These are phyloP conservation scores for Sialia sialis DNA, from an alignment of 2,113 vertebrate species.

Conservation along the genomic window DNA sequence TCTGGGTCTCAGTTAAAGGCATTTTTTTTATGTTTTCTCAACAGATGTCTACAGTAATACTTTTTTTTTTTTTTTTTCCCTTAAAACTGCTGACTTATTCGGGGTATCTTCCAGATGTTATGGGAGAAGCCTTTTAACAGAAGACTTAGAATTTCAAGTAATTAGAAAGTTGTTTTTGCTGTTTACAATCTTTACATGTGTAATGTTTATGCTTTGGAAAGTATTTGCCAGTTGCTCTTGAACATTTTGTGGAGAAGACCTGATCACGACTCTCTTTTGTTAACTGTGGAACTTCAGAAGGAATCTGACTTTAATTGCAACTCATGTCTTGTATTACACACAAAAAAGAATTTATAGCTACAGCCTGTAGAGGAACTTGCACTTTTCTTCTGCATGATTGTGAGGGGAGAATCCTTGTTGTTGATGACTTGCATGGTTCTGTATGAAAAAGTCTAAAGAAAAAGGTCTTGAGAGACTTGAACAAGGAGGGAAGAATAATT, in stretches of 20 bases:
- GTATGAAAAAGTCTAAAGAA: not conserved
- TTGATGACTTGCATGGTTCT: not conserved
- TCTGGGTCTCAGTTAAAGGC: not conserved
- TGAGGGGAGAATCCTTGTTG: not conserved
- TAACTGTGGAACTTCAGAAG: not conserved
- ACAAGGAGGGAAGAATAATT: not conserved
- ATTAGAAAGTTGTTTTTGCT: not conserved
- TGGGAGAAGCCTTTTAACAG: not conserved
- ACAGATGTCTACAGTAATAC: not conserved
- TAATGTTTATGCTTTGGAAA: not conserved
- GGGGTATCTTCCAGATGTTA: not conserved
- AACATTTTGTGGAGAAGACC: not conserved
- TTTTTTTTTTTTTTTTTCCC: not conserved
- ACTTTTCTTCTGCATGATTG: not conserved
- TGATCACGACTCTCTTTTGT: accelerated
- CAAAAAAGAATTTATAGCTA: not conserved
- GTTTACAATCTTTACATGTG: not conserved
- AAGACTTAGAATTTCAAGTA: not conserved
- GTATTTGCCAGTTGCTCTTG: not conserved
- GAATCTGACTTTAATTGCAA: not conserved
- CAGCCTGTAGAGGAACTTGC: not conserved
- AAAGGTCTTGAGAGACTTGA: not conserved
- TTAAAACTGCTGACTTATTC: not conserved
- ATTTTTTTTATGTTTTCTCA: conserved; percentile 1
- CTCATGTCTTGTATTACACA: not conserved